Base-by-base conservation (phyloP, 1,140 invertebrate genomes). In the Rhopalosiphum padi region DNA sequence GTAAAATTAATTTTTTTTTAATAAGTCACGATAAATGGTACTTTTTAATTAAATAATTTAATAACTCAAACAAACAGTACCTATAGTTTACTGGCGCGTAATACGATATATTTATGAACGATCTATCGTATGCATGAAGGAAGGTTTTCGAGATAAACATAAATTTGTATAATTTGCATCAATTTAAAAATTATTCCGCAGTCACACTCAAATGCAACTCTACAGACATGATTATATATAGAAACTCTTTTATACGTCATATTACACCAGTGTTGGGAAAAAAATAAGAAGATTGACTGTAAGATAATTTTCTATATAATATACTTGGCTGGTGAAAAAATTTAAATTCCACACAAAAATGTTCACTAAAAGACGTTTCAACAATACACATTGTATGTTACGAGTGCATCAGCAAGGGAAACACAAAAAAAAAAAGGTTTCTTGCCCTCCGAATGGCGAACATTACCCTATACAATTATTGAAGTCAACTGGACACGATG, bases 11-110 rank as follows among this genome's bases (percentile, higher is more conserved):
- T 68, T 68, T 68, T 25, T 48, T 77, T 77, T 77, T 77, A 21
- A 77, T n/a, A 15, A 77, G 30, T 77, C 21, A 1, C 60, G 30
- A n/a, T 77, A 77, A n/a, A 77, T 77, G 3, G 15, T 77, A n/a
- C 60, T 77, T 77, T 60, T 77, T 77, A n/a, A 68, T 68, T 68
- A 68, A 68, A 60, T 18, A 68, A 68, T 68, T 68, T n/a, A n/a
- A n/a, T n/a, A n/a, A 68, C 30, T 68, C 30, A 68, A 68, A 77
- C 60, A 77, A n/a, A 51, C 48, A 51, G 48, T 51, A 18, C 48
- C 15, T 77, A 37, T 37, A 77, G 60, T 77, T 77, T n/a, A 68
- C 60, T 1, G 15, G 4, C n/a, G 30, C 30, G 60, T 77, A 77
- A n/a, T n/a, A n/a, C 30, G 30, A n/a, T 77, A n/a, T 77, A 18